A percentile compares a stretch with the other conserved stretches of the same genome.
These are phyloP conservation scores for Vollenhovia emeryi DNA, from an alignment of 1,140 invertebrate genomes.

Conservation along the genomic window DNA sequence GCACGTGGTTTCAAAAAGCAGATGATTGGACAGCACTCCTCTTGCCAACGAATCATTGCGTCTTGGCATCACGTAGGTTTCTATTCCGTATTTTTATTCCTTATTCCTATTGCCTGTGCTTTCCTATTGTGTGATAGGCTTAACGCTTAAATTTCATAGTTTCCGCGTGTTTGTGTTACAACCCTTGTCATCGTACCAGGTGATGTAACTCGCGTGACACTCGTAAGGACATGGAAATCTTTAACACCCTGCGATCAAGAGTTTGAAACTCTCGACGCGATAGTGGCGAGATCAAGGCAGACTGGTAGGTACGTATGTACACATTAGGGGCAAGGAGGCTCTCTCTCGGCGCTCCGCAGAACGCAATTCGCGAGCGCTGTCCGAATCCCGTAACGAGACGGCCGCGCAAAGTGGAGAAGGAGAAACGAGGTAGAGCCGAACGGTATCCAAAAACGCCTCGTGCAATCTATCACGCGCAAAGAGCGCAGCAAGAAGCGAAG, in stretches of 20 bases:
- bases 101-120: too few species aligned
- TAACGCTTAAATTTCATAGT: too few species aligned
- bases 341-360: too few species aligned
- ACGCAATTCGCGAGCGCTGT: constrained; percentile 42
- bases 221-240: neutral
- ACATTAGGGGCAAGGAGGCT: neutral
- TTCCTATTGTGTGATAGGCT: too few species aligned
- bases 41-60: too few species aligned
- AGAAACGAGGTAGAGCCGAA: constrained; percentile 53
- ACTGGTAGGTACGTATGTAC: neutral
- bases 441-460: constrained; percentile 75
- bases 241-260: neutral
- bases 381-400: constrained; percentile 75
- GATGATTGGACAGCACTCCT: too few species aligned
- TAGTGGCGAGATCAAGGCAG: neutral
- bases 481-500: constrained; percentile 80
- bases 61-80: too few species aligned
- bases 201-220: neutral
- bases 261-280: neutral
- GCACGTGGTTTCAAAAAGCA: too few species aligned
- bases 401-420: constrained; percentile 64
- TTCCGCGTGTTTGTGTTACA: neutral
- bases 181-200: neutral
- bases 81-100: too few species aligned
- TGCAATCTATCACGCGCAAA: constrained; percentile 82